Evolutionary conservation across 1,140 invertebrate genomes (phyloP).

Genomic region (Drosophila arizonae): DNA sequence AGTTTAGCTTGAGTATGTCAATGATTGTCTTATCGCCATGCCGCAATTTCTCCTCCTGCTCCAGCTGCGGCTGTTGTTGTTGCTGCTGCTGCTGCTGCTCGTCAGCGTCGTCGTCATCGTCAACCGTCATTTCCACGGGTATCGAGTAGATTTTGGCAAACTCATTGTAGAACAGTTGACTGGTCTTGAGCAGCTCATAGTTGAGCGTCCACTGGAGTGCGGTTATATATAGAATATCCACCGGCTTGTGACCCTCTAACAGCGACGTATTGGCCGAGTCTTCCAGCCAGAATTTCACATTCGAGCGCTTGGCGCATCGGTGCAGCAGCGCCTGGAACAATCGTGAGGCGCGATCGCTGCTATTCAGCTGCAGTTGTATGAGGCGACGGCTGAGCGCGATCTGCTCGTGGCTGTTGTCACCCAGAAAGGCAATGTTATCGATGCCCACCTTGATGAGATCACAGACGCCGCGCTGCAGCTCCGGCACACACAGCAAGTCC

Average conservation of each 20-base stretch:
- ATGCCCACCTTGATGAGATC: slow-evolving; percentile 82
- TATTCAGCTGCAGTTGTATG: slow-evolving; percentile 73
- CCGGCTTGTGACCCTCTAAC: slow-evolving; percentile 58
- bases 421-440: slow-evolving; percentile 76
- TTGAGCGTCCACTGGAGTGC: slow-evolving; percentile 78
- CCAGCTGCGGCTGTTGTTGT: slow-evolving; percentile 4
- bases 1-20: slow-evolving; percentile 76
- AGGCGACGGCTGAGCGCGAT: slow-evolving; percentile 59
- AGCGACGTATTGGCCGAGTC: slow-evolving; percentile 22
- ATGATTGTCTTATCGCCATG: slow-evolving; percentile 74
- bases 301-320: slow-evolving; percentile 43
- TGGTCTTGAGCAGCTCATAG: slow-evolving; percentile 74
- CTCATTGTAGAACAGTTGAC: slow-evolving; percentile 75
- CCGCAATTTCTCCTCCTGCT: slow-evolving; percentile 52
- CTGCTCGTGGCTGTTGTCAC: slow-evolving; percentile 74
- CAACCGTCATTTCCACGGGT: slow-evolving; percentile 62
- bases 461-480: slow-evolving; percentile 68
- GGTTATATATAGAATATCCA: slow-evolving; percentile 71
- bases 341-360: slow-evolving; percentile 64
- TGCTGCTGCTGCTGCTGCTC: not conserved
- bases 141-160: slow-evolving; percentile 80
- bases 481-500: slow-evolving; percentile 63
- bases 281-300: slow-evolving; percentile 65
- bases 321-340: slow-evolving; percentile 61
- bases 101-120: slow-evolving; percentile 42